These are phyloP conservation scores for Recurvirostra avosetta DNA, from an alignment of 2,113 vertebrate genomes.

Conservation along the genomic window DNA sequence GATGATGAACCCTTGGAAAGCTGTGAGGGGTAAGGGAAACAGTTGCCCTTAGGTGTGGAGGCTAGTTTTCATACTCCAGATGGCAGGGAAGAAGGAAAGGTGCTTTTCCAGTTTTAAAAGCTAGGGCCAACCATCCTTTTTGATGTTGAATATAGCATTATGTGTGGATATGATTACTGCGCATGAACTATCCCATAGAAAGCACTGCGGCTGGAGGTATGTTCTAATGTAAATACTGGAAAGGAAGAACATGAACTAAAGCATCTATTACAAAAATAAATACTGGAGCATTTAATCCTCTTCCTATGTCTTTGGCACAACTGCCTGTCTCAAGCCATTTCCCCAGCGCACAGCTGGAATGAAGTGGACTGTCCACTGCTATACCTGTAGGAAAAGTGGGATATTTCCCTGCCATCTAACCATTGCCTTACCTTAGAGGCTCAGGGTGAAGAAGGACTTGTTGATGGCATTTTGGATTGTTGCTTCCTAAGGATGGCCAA, in stretches of 20 bases:
- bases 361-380: not conserved
- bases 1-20: not conserved
- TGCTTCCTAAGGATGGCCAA: not conserved
- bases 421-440: not conserved
- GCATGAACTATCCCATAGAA: not conserved
- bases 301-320: not conserved
- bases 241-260: not conserved
- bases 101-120: not conserved
- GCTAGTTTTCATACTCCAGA: not conserved
- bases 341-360: not conserved
- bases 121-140: not conserved
- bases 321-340: not conserved
- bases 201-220: not conserved
- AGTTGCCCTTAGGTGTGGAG: not conserved
- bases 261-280: not conserved
- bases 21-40: not conserved
- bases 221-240: not conserved
- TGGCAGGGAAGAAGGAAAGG: not conserved
- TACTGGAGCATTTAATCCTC: not conserved
- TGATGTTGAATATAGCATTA: not conserved
- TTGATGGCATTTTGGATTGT: not conserved
- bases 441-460: not conserved
- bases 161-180: not conserved
- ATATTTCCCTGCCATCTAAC: not conserved
- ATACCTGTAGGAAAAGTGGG: not conserved